Evolutionary conservation across 53 echinoderm and acorn worm species (phyloP).

Genomic region (Holothuria leucospilota): DNA sequence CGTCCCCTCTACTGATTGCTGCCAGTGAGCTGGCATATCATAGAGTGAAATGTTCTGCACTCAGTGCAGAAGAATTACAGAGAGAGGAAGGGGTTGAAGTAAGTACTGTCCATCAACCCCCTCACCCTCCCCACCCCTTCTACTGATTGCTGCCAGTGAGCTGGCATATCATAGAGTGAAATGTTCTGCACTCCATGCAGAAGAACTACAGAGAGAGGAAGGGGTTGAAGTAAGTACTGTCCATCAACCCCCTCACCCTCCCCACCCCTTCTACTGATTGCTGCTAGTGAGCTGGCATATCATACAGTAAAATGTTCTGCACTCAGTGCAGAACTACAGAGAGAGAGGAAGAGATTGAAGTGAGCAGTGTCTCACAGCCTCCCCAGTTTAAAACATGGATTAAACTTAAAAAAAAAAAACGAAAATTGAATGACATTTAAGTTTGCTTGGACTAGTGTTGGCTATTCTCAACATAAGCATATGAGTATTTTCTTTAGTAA

Average conservation of each 20-base stretch:
- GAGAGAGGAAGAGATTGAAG: slow-evolving; percentile 93
- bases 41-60: slow-evolving; percentile 94
- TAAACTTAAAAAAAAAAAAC: background rate
- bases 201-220: slow-evolving; percentile 88
- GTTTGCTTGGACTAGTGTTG: too few species aligned
- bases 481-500: too few species aligned
- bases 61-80: slow-evolving; percentile 94
- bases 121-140: slow-evolving; percentile 53
- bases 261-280: slow-evolving; percentile 77
- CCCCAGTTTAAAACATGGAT: too few species aligned
- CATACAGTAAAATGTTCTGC: slow-evolving; percentile 99
- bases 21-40: slow-evolving; percentile 96
- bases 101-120: background rate
- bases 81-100: slow-evolving; percentile 97
- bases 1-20: slow-evolving; percentile 81
- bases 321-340: slow-evolving; percentile 84
- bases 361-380: slow-evolving; percentile 21
- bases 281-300: slow-evolving; percentile 93
- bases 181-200: slow-evolving; percentile 97
- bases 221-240: slow-evolving; percentile 85
- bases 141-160: slow-evolving; percentile 83
- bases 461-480: too few species aligned
- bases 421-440: too few species aligned
- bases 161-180: slow-evolving; percentile 98
- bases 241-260: too few species aligned